Base-by-base conservation (phyloP, 1,140 invertebrate genomes). In the Cheumatopsyche charites region DNA sequence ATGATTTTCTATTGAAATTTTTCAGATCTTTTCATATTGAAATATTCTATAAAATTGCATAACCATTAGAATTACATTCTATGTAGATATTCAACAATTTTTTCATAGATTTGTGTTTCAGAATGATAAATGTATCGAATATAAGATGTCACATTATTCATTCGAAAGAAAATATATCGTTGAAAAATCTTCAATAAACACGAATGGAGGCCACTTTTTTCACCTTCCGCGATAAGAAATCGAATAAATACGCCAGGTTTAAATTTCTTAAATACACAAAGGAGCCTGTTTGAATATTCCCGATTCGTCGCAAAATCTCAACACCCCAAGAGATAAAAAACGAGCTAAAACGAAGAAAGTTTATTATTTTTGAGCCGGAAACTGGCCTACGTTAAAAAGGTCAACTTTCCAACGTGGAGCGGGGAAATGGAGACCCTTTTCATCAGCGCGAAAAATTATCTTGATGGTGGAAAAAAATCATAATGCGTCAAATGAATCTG, bases 241-340 rank as follows among this genome's bases (percentile, higher is more conserved):
- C 49, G 49, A 58, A 58, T 58, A 58, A 58, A 58, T 58, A 58
- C 25, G 13, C 21, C 23, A 11, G 25, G 55, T 25, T 58, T 58
- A 58, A 58, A 58, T 58, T 58, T 58, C 55, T 58, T 58, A 58
- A 58, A 58, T 58, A 58, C 55, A 58, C 25, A 58, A 58, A 58
- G n/a, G 55, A 12, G 55, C 55, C 55, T 58, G 55, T 58, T 58
- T 58, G 55, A 58, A n/a, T 25, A 58, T 58, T 58, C 55, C n/a
- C 55, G 21, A 58, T 58, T 58, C 55, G 55, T 58, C 55, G 55
- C 23, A 19, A 58, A 58, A 25, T 58, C 55, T 58, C 55, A 23
- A 17, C 21, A 23, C 29, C 19, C 55, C 21, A 23, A 23, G 17
- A 23, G 21, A 19, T 58, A 26, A 25, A 58, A 58, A 58, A 58